Conservation (phyloP, 2,888 invertebrate genomes). For the Hipparchia sbordonii region DNA sequence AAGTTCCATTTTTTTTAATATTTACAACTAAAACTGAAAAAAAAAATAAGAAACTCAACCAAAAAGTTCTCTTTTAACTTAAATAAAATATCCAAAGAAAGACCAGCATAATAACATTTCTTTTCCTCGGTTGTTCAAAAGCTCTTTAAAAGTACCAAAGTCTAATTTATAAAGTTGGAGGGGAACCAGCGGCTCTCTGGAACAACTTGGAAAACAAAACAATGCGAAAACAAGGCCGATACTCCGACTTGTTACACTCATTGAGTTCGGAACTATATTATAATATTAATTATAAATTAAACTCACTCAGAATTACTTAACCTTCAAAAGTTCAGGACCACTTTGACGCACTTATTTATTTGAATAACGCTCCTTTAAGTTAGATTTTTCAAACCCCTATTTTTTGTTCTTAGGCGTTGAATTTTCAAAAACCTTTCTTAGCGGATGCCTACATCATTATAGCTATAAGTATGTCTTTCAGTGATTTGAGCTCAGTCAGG, state of each 20-base stretch:
- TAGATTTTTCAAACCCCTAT: no score
- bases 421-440: no score
- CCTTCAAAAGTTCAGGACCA: neutral
- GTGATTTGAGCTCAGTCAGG: no score
- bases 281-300: constrained; percentile 17
- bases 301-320: neutral
- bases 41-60: neutral
- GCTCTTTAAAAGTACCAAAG: constrained; percentile 39
- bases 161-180: constrained; percentile 40
- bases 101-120: constrained; percentile 37
- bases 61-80: constrained; percentile 16
- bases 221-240: constrained; percentile 32
- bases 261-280: constrained; percentile 19
- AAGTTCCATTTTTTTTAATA: neutral
- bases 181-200: constrained; percentile 31
- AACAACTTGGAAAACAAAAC: constrained; percentile 35
- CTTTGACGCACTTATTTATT: neutral
- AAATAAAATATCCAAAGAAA: constrained; percentile 34
- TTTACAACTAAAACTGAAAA: constrained; percentile 10
- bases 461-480: no score
- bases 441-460: no score
- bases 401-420: no score
- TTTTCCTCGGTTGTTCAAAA: constrained; percentile 37
- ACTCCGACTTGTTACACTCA: constrained; percentile 22
- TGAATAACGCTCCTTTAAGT: no score